Conservation (phyloP, 2,113 vertebrate species). For the Arvicanthis niloticus region DNA sequence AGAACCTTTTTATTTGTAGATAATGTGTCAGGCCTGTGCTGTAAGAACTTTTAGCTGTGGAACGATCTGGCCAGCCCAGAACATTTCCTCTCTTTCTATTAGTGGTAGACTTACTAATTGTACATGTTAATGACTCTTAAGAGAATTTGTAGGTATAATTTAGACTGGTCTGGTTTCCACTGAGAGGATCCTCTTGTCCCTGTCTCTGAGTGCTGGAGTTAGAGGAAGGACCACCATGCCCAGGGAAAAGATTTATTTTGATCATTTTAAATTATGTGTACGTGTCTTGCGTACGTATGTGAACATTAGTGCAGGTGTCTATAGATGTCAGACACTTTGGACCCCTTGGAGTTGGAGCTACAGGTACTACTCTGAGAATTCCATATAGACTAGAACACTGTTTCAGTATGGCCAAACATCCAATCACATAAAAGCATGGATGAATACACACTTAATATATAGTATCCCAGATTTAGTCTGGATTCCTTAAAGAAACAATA, state of each 20-base stretch:
- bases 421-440: not conserved
- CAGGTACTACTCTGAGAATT: not conserved
- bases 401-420: conserved; percentile 25
- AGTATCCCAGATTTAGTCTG: conserved; percentile 10
- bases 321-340: not conserved
- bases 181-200: not conserved
- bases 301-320: not conserved
- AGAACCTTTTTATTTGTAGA: not conserved
- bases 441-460: conserved; percentile 45
- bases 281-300: not conserved
- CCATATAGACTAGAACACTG: conserved; percentile 30
- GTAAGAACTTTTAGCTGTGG: not conserved
- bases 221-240: not conserved
- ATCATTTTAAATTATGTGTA: not conserved
- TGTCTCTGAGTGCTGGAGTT: not conserved
- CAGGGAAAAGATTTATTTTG: not conserved
- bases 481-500: conserved; percentile 67
- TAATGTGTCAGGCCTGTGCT: not conserved
- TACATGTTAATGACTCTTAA: not conserved
- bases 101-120: not conserved
- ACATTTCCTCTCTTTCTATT: conserved; percentile 26
- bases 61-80: not conserved
- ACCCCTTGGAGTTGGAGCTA: not conserved
- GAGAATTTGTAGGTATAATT: conserved; percentile 39
- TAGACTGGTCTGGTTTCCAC: not conserved